These are phyloP conservation scores for Rhinophrynus dorsalis DNA, from an alignment of 2,797 vertebrate genomes.

Conservation along the genomic window DNA sequence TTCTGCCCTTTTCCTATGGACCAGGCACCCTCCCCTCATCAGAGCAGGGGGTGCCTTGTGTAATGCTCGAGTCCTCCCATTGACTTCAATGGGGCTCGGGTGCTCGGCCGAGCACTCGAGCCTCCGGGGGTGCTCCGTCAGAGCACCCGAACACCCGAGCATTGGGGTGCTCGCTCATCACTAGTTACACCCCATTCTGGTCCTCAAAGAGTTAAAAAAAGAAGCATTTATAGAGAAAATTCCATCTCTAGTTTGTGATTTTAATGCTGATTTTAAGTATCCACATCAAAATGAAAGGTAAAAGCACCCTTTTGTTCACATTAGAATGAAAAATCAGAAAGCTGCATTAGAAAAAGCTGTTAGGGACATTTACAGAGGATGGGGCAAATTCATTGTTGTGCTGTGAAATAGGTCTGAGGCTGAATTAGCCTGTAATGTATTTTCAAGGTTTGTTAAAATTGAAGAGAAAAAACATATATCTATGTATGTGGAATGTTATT, in stretches of 20 bases:
- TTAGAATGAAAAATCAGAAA: background rate
- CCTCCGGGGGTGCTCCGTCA: no score
- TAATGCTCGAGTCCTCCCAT: no score
- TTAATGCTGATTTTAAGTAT: background rate
- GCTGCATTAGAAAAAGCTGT: background rate
- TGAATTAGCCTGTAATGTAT: background rate
- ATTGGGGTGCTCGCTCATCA: no score
- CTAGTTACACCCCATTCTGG: no score
- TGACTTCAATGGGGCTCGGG: no score
- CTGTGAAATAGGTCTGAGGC: background rate
- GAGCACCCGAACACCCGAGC: no score
- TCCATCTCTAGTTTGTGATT: background rate
- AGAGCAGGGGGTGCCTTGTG: no score
- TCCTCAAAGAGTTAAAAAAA: no score
- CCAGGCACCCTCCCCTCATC: no score
- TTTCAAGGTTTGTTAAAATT: constrained; percentile 24
- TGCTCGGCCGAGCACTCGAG: no score
- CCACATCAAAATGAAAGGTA: background rate
- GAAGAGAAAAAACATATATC: background rate
- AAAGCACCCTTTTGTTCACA: constrained; percentile 6
- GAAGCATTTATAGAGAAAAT: background rate
- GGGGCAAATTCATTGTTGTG: constrained; percentile 3
- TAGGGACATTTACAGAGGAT: background rate
- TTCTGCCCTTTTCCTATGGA: no score
- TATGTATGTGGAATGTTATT: background rate